Conservation (phyloP, 2,113 vertebrate species). For the Aldabrachelys gigantea region DNA sequence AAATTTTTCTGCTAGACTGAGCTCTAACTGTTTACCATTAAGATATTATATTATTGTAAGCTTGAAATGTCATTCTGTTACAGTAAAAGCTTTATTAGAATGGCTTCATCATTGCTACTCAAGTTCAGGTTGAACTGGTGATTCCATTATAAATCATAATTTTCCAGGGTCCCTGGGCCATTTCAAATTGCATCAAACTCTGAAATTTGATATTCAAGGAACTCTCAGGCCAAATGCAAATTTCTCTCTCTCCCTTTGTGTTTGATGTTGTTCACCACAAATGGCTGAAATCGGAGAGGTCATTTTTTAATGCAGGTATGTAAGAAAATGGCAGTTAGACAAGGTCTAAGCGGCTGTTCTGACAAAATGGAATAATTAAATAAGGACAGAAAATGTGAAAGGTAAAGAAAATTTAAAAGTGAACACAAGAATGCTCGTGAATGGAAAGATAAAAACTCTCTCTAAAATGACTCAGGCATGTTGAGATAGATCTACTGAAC, state of each 20-base stretch:
- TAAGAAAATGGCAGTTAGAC: not conserved
- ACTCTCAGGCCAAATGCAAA: not conserved
- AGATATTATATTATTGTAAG: not conserved
- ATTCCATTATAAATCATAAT: not conserved
- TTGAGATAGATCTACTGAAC: not conserved
- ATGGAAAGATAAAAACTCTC: too few species aligned
- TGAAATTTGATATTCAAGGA: not conserved
- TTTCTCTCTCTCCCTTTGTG: not conserved
- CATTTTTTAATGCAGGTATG: not conserved
- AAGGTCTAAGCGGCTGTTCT: not conserved
- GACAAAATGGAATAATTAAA: constrained; percentile 4
- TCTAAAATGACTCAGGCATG: not conserved
- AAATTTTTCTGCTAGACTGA: not conserved
- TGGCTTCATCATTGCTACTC: not conserved
- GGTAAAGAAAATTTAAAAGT: not conserved
- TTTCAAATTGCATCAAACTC: not conserved
- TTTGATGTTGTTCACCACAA: not conserved
- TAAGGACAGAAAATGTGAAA: not conserved
- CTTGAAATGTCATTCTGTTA: not conserved
- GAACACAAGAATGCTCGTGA: not conserved
- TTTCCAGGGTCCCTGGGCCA: not conserved
- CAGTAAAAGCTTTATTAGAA: constrained; percentile 5
- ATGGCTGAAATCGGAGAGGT: constrained; percentile 9
- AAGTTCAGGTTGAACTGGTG: not conserved
- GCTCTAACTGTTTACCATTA: not conserved